Evolutionary conservation across 2,797 vertebrate species (phyloP), one percentile per base, ranked within the genome.

Genomic region (Gymnocypris eckloni): DNA sequence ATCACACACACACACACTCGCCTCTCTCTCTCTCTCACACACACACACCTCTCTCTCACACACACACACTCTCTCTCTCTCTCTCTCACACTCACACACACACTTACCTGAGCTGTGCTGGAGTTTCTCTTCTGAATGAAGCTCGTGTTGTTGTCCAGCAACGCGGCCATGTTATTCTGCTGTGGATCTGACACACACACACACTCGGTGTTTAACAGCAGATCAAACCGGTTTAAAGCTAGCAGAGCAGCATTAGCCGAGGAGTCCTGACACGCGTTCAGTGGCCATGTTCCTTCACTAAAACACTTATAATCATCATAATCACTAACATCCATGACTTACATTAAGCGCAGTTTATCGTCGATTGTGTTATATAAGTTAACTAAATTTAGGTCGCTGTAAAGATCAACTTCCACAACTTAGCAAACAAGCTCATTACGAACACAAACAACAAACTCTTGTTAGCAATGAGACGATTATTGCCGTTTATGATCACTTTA

Each of bases 131-230:
- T 95, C 90, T 94, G 95, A 90, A 85, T 92, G 93, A 94, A 95
- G 91, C 93, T 93, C 92, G 93, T 94, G 1, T 93, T 91, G 90
- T 91, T 94, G 87, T 96, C 95, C 90, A 86, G 88, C 86, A 92
- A 90, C 85, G 93, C 93, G 94, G 93, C 95, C 95, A 96, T 96
- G 89, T 95, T 95, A 92, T 93, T 94, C 88, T 93, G 95, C 91
- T 95, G 95, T 88, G 95, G 95, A 92, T 95, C 95, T 96, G 93
- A 90, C 90, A 93, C 92, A 88, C 81, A 33, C 33, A 33, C 33
- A 33, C 33, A 33, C 33, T 9, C 7, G 12, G 18, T 25, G 39
- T 71, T 81, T 10, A 39, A 10, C 18, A 69, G n/a, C 61, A 18
- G 66, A 54, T 11, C 4, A 67, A 48, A 56, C 8, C 13, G 66